Percentiles rank a stretch among this genome's conserved stretches.
These are phyloP conservation scores for Heliothis subflexa DNA, from an alignment of 1,140 invertebrate genomes.

Conservation along the genomic window DNA sequence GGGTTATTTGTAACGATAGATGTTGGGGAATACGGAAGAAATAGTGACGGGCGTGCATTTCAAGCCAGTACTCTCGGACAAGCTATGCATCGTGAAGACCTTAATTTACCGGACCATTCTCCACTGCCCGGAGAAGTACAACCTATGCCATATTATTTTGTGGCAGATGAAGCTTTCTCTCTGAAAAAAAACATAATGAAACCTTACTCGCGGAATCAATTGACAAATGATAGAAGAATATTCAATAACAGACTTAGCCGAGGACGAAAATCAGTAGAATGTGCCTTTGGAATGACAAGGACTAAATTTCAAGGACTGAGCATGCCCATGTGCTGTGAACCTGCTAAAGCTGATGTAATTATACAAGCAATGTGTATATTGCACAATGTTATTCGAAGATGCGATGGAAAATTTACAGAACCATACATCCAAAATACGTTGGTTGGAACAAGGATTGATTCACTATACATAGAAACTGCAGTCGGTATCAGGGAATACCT, in stretches of 20 bases:
- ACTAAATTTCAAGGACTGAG: slow-evolving; percentile 17
- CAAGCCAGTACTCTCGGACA: slow-evolving; percentile 19
- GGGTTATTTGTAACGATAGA: slow-evolving; percentile 30
- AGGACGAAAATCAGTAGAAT: slow-evolving; percentile 38
- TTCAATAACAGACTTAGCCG: slow-evolving; percentile 24
- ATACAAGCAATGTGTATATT: slow-evolving; percentile 36
- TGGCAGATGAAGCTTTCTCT: slow-evolving; percentile 29
- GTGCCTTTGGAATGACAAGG: slow-evolving; percentile 26
- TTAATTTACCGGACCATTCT: slow-evolving; percentile 1
- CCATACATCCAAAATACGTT: neutral
- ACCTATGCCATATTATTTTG: neutral
- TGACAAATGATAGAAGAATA: slow-evolving; percentile 31
- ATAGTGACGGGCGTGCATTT: slow-evolving; percentile 36
- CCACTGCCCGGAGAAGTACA: slow-evolving; percentile 33
- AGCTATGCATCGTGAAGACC: neutral
- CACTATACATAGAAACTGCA: neutral
- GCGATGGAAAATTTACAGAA: slow-evolving; percentile 10
- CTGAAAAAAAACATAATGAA: slow-evolving; percentile 12
- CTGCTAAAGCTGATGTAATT: slow-evolving; percentile 9
- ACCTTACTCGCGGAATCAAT: slow-evolving; percentile 28
- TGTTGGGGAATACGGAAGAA: slow-evolving; percentile 36
- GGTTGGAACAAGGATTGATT: slow-evolving; percentile 2
- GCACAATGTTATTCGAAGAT: slow-evolving; percentile 20
- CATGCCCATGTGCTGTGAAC: slow-evolving; percentile 21
- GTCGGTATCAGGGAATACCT: slow-evolving; percentile 7